Evolutionary conservation across 2,888 invertebrate species (phyloP).

Genomic region (Troilus luridus): DNA sequence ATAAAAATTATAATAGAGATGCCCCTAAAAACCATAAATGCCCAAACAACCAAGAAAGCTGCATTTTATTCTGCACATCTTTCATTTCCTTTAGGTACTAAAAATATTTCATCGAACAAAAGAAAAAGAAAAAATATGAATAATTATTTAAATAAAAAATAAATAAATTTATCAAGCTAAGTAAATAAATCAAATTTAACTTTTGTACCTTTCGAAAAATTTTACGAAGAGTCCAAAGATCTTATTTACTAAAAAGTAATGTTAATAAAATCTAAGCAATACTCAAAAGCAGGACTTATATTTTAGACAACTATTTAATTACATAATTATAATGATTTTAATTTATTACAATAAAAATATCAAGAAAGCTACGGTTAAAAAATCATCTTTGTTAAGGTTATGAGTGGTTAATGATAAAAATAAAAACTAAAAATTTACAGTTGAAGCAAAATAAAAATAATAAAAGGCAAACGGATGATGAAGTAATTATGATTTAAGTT

Average conservation of each 20-base stretch:
- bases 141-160: background rate
- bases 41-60: slow-evolving; percentile 36
- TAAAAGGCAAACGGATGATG: background rate
- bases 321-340: background rate
- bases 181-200: background rate
- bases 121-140: slow-evolving; percentile 1
- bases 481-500: background rate
- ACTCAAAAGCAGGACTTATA: slow-evolving; percentile 9
- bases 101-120: background rate
- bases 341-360: background rate
- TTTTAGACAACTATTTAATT: background rate
- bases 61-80: background rate
- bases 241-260: background rate
- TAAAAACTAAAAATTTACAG: background rate
- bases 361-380: slow-evolving; percentile 25
- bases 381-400: slow-evolving; percentile 15
- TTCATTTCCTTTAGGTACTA: background rate
- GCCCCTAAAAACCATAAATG: background rate
- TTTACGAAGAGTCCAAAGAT: background rate
- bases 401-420: slow-evolving; percentile 37
- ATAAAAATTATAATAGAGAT: background rate
- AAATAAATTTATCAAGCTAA: background rate
- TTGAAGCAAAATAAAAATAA: slow-evolving; percentile 16
- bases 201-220: background rate
- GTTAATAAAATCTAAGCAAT: slow-evolving; percentile 30